Base-by-base conservation (phyloP, 2,797 vertebrate species). In the Chromobotia macracanthus region DNA sequence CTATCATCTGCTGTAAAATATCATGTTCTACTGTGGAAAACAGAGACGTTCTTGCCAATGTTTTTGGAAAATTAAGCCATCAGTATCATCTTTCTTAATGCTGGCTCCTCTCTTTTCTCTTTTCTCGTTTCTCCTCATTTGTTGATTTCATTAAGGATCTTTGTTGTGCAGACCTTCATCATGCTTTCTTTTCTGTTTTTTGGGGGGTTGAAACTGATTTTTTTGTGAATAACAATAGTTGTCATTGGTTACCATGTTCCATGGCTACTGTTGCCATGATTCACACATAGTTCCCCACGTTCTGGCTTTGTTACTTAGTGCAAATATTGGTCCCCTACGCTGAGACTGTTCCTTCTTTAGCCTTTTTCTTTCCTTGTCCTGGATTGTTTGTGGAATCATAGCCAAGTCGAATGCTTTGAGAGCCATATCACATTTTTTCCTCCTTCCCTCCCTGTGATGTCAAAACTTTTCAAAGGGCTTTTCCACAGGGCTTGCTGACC, bases 401-500 rank as follows among this genome's bases (percentile, higher is more conserved):
- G 60, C 89, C 87, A 89, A 82, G 82, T 80, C 67, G 75, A 76
- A 79, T 44, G 51, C 72, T 79, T 83, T 82, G 79, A 84, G 83
- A 84, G 83, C 83, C 80, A 84, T 84, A 82, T 72, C 72, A 81
- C 76, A 84, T 55, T 38, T 70, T 55, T 60, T 46, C 44, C 46
- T 72, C 70, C 51, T 64, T 80, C 68, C 81, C 48, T 65, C 56
- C 72, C 56, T 74, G 79, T 84, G 81, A 83, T 86, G 79, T 84
- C 83, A 84, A 67, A 80, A 73, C 92, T 92, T 86, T 90, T 90
- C 87, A 90, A 93, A 93, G 93, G 93, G 91, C 91, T 93, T 89
- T 83, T 85, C 79, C 83, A 67, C 77, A 72, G 80, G 86, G 80
- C 82, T 84, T 84, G 84, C 84, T 84, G 80, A 84, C 63, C 23